These are phyloP conservation scores for Eretmochelys imbricata DNA, from an alignment of 2,113 vertebrate species.

Conservation along the genomic window DNA sequence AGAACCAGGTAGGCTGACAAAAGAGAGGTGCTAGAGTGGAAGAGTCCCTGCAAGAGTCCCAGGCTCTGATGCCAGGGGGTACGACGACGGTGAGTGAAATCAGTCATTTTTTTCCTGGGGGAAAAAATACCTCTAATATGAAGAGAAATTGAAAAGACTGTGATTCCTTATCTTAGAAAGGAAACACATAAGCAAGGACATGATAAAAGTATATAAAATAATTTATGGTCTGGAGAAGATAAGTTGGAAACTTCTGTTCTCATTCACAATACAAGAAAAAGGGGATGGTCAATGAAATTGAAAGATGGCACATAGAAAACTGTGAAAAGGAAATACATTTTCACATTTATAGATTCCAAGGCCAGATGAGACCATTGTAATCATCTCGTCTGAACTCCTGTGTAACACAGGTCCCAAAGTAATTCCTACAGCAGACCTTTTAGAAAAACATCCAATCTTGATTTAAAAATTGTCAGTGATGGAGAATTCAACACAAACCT, in stretches of 20 bases:
- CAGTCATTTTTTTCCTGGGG: neutral
- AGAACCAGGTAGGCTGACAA: neutral
- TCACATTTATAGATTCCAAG: no score
- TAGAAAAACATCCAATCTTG: no score
- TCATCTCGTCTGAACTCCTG: no score
- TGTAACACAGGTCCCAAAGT: no score
- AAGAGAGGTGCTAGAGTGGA: neutral
- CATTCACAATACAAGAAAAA: neutral
- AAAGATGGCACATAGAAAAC: neutral
- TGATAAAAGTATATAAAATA: neutral
- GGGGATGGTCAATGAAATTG: slow-evolving; percentile 32
- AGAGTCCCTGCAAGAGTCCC: no score
- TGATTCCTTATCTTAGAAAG: no score
- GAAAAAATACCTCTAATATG: neutral
- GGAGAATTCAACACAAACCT: no score
- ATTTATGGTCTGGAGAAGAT: slow-evolving; percentile 2
- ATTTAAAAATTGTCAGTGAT: no score
- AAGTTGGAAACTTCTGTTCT: neutral
- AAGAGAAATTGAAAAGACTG: neutral
- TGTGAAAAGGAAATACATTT: neutral
- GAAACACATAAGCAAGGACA: neutral
- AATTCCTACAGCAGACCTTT: no score
- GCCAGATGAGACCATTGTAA: no score
- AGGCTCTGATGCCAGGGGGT: no score
- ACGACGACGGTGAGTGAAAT: neutral